Percentiles rank a stretch among this genome's conserved stretches.
Conservation (phyloP, 1,140 invertebrate species). For the Physella acuta region DNA sequence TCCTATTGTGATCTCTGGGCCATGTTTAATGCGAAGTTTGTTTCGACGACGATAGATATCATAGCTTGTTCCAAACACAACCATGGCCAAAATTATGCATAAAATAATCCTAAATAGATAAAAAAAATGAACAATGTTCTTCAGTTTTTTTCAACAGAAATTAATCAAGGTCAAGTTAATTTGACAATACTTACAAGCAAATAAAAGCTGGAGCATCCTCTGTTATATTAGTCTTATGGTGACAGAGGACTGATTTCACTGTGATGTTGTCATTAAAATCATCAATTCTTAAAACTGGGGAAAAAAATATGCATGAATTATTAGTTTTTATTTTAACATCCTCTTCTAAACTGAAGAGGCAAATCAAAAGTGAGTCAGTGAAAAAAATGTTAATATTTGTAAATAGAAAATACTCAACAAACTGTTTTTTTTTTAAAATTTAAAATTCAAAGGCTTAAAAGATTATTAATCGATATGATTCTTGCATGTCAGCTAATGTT, state of each 20-base stretch:
- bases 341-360: neutral
- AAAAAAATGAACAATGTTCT: neutral
- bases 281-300: neutral
- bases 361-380: neutral
- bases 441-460: neutral
- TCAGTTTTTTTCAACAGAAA: neutral
- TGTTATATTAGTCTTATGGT: neutral
- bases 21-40: constrained; percentile 21
- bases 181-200: constrained; percentile 18
- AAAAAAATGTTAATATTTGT: neutral
- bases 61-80: constrained; percentile 19
- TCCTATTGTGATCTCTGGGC: constrained; percentile 24
- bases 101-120: constrained; percentile 7
- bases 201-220: constrained; percentile 11
- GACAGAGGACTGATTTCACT: constrained; percentile 17
- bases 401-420: neutral
- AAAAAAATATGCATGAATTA: neutral
- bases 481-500: neutral
- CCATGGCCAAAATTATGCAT: neutral
- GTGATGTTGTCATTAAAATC: constrained; percentile 11
- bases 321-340: neutral
- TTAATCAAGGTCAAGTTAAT: neutral
- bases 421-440: neutral
- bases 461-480: neutral
- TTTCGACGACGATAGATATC: constrained; percentile 23